Conservation (phyloP, 2,113 vertebrate species). For the Trogon melanurus region DNA sequence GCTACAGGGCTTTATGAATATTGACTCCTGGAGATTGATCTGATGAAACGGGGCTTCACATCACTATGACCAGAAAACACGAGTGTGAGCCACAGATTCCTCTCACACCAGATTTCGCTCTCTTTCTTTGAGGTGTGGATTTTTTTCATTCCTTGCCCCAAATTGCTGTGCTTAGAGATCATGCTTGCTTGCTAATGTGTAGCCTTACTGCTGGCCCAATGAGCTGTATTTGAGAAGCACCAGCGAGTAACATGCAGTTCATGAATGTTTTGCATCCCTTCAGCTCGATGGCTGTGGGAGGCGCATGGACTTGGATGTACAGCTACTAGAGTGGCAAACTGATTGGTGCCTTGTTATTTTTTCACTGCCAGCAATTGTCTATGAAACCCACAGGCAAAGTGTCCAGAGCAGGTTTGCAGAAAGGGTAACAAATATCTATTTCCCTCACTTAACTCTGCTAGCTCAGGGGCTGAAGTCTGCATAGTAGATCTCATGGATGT, state of each 20-base stretch:
- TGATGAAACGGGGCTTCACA: neutral
- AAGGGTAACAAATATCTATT: neutral
- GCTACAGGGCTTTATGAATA: neutral
- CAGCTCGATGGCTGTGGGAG: neutral
- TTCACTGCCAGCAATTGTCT: neutral
- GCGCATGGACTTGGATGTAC: neutral
- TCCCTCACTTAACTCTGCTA: neutral
- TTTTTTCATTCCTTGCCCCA: neutral
- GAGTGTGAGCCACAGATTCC: fast-evolving
- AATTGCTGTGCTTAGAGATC: neutral
- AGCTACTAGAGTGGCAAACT: neutral
- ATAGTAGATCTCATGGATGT: neutral
- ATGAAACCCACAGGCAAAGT: neutral
- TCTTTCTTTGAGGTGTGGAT: neutral
- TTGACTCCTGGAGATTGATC: neutral
- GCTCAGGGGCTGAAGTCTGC: neutral
- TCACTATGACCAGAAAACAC: neutral
- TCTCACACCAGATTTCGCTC: neutral
- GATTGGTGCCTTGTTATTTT: neutral
- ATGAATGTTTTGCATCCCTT: neutral
- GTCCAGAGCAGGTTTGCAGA: neutral
- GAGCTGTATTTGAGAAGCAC: neutral
- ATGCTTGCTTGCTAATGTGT: neutral
- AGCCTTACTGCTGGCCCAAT: neutral
- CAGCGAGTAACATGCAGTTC: neutral